Base-by-base conservation (phyloP, 1,140 invertebrate species). In the Rhagoletis zephyria region DNA sequence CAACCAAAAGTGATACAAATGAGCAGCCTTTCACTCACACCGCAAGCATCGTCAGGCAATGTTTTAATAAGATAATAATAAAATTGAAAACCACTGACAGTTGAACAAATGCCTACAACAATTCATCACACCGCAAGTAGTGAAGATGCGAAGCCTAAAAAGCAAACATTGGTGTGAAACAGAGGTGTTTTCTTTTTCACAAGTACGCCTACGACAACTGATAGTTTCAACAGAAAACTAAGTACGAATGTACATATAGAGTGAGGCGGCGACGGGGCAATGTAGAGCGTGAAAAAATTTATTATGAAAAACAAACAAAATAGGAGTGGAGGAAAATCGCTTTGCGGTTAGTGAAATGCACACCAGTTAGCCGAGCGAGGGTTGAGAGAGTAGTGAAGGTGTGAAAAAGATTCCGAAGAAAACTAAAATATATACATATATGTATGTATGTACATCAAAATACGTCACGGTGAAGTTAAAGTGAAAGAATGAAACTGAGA, bases 131-230 rank as follows among this genome's bases (percentile, higher is more conserved):
- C 2, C 51, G n/a, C 1, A 74, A 45, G 14, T n/a, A 56, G n/a
- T 81, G 48, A 12, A 5, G 5, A 81, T 19, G n/a, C 56, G 48
- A 12, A 5, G 5, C 51, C 3, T n/a, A 63, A 30, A 30, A 30
- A 6, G 30, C 74, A 51, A 81, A 81, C 42, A 81, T 1, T 51
- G 48, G 14, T 81, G 45, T 56, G 74, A 81, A 81, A 19, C 30
- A 30, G 48, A 81, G 74, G 42, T 81, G 48, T 51, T 81, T 56
- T 19, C 74, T 4, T n/a, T 56, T 81, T 81, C 74, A 81, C 74
- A 81, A 81, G 48, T 81, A 81, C 74, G 74, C 74, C 74, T 48
- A 81, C 74, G 74, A 81, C 48, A 56, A 81, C 48, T 56, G 14
- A 56, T 81, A 81, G 19, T 51, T 81, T 81, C 45, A 16, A 56